Evolutionary conservation across 2,888 invertebrate genomes (phyloP).

Genomic region (Diloba caeruleocephala): DNA sequence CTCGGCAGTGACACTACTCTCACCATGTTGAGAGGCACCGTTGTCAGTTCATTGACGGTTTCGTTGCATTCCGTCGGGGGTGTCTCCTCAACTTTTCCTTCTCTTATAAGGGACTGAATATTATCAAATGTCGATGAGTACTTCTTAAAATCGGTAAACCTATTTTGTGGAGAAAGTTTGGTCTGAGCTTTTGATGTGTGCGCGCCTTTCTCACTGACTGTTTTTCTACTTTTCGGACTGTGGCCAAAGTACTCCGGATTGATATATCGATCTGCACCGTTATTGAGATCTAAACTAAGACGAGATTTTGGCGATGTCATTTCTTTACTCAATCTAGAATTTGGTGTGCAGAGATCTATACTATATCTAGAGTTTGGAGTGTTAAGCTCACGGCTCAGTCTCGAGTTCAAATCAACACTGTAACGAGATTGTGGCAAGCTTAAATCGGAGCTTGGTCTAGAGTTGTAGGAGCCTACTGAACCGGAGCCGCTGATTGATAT

Average conservation of each 20-base stretch:
- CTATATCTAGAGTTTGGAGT: constrained; percentile 91
- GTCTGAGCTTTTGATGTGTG: constrained; percentile 74
- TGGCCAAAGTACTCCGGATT: constrained; percentile 83
- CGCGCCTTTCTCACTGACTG: constrained; percentile 71
- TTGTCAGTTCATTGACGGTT: constrained; percentile 90
- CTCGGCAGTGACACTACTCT: constrained; percentile 92
- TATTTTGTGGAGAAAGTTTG: constrained; percentile 88
- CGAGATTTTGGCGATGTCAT: constrained; percentile 90
- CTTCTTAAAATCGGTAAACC: constrained; percentile 91
- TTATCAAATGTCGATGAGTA: constrained; percentile 94
- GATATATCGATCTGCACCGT: constrained; percentile 83
- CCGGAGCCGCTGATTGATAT: constrained; percentile 86
- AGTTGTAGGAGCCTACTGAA: constrained; percentile 89
- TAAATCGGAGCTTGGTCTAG: constrained; percentile 90
- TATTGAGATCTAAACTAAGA: constrained; percentile 90
- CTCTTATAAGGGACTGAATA: constrained; percentile 92
- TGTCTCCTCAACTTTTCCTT: constrained; percentile 90
- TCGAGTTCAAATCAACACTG: constrained; percentile 88
- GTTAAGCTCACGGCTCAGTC: constrained; percentile 88
- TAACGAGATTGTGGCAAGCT: constrained; percentile 90
- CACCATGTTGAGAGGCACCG: constrained; percentile 90
- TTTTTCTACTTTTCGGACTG: constrained; percentile 85
- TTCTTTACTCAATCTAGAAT: constrained; percentile 88
- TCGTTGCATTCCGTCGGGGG: constrained; percentile 86
- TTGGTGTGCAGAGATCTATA: constrained; percentile 91